phyloP scores from a whole-genome alignment of 92 coral and sea anemone genomes.

The Montipora capitata region DNA sequence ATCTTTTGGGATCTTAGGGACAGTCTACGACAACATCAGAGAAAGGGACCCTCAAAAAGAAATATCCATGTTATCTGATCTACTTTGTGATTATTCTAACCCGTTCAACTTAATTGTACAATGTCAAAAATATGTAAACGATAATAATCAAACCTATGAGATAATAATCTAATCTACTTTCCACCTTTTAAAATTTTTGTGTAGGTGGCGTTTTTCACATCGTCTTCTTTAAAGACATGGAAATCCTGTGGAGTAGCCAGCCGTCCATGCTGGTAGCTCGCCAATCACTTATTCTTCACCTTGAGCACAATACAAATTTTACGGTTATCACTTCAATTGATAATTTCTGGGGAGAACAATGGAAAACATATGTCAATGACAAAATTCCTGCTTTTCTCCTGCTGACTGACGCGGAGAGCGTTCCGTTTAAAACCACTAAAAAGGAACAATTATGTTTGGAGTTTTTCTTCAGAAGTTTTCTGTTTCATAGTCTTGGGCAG shows the following conservation, averaged over 20 bases:
- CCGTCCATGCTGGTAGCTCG: conserved; percentile 76
- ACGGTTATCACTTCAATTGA: conserved; percentile 42
- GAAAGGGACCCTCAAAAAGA: no score
- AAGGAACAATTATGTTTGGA: neutral
- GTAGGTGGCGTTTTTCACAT: conserved; percentile 72
- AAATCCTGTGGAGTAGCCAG: conserved; percentile 49
- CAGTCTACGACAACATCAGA: no score
- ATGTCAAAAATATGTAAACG: neutral
- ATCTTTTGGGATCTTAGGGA: no score
- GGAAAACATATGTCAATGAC: conserved; percentile 37
- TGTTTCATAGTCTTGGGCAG: conserved; percentile 46
- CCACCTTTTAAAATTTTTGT: neutral
- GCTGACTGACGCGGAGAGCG: conserved; percentile 68
- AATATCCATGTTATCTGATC: no score
- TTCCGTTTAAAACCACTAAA: neutral
- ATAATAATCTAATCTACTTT: no score
- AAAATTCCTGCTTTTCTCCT: conserved; percentile 72
- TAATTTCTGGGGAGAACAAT: conserved; percentile 43
- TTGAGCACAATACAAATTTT: conserved; percentile 44
- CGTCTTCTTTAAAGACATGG: conserved; percentile 68
- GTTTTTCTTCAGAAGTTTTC: conserved; percentile 38
- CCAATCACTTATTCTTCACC: conserved; percentile 66
- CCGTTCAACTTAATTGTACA: no score
- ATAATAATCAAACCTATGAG: neutral
- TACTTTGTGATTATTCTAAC: neutral